phyloP scores from a whole-genome alignment of 1,140 invertebrate species.

The Drosophila suzukii region DNA sequence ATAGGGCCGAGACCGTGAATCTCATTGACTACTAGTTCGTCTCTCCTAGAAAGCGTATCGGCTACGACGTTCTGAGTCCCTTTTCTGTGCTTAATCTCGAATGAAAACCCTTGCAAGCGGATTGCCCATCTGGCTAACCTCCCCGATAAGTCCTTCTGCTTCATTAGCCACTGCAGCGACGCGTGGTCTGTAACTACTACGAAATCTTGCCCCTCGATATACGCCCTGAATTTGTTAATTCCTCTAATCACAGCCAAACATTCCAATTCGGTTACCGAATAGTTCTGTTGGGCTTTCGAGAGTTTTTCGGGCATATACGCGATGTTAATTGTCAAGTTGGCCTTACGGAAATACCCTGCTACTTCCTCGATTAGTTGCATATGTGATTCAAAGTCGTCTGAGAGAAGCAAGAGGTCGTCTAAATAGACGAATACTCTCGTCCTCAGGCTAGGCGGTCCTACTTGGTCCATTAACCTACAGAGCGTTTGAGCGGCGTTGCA shows the following conservation, averaged over 20 bases:
- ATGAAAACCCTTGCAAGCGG: conserved; percentile 3
- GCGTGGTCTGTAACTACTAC: conserved; percentile 75
- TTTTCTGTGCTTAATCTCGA: neutral
- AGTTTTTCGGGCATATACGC: conserved; percentile 48
- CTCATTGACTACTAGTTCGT: conserved; percentile 3
- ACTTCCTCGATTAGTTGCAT: conserved; percentile 50
- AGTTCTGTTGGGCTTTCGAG: conserved; percentile 43
- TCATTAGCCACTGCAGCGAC: conserved; percentile 61
- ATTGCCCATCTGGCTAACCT: conserved; percentile 29
- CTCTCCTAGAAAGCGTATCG: neutral
- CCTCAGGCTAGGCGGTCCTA: conserved; percentile 16
- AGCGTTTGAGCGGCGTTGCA: too few species aligned
- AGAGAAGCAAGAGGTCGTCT: conserved; percentile 85
- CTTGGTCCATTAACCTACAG: conserved; percentile 22
- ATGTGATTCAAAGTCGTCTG: conserved; percentile 82
- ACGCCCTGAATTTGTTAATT: conserved; percentile 26
- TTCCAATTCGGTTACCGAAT: conserved; percentile 45
- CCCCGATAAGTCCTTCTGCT: conserved; percentile 77
- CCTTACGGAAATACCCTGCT: conserved; percentile 7
- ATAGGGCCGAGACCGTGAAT: neutral
- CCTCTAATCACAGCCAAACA: conserved; percentile 29
- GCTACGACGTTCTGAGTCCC: conserved; percentile 14
- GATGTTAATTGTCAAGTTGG: conserved; percentile 22
- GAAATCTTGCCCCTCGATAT: conserved; percentile 58
- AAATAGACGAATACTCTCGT: conserved; percentile 75